Evolutionary conservation across 2,797 vertebrate genomes (phyloP).

Genomic region (Meriones psammophilus): DNA sequence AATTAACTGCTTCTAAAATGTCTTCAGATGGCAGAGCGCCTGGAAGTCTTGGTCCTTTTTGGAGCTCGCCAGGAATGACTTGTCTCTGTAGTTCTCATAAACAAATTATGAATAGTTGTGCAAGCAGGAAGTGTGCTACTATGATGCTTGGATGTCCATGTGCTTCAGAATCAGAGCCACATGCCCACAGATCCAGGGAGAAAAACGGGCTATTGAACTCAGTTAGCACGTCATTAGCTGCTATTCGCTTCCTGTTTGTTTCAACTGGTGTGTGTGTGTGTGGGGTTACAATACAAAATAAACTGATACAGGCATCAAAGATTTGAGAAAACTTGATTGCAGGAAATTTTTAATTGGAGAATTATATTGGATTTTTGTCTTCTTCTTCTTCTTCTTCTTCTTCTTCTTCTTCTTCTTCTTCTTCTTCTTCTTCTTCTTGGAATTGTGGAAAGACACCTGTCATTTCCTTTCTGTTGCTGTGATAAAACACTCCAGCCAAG

Average conservation of each 20-base stretch:
- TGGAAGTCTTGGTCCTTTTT: conserved; percentile 43
- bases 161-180: not conserved
- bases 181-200: not conserved
- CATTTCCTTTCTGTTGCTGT: not conserved
- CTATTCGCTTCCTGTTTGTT: not conserved
- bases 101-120: conserved; percentile 41
- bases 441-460: not conserved
- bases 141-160: not conserved
- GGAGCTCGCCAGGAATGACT: not conserved
- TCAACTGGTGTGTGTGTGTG: no score
- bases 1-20: conserved; percentile 13
- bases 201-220: not conserved
- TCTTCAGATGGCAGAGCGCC: conserved; percentile 55
- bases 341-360: not conserved
- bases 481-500: not conserved
- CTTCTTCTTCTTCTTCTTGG: not conserved
- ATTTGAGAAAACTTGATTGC: conserved; percentile 5
- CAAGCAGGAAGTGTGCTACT: not conserved
- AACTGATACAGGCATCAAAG: not conserved
- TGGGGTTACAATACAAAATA: not conserved
- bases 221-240: not conserved
- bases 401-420: no score
- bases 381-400: not conserved
- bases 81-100: conserved; percentile 8
- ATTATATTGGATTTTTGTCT: not conserved